phyloP scores from a whole-genome alignment of 2,113 vertebrate genomes.

The Theristicus caerulescens region DNA sequence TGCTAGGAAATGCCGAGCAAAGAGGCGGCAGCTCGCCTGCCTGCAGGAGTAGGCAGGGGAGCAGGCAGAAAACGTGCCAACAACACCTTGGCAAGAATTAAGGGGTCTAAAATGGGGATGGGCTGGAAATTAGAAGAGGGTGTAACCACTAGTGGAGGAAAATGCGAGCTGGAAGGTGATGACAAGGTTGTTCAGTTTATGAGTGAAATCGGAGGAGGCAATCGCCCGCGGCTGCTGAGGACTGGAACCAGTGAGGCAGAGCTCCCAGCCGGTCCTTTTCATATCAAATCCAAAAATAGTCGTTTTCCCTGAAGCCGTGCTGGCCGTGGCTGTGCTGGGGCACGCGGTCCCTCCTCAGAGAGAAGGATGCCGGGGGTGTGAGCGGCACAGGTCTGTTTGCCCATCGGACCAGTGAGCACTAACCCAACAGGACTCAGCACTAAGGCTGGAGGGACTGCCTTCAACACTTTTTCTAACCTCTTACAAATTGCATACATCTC shows the following conservation, averaged over 20 bases:
- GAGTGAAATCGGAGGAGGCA: neutral
- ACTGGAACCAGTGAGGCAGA: neutral
- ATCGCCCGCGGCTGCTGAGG: accelerated
- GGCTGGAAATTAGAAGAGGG: neutral
- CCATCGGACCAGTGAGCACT: neutral
- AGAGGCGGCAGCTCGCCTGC: neutral
- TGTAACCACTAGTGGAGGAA: accelerated
- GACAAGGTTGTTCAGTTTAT: neutral
- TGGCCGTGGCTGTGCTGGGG: neutral
- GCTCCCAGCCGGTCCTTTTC: neutral
- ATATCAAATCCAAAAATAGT: neutral
- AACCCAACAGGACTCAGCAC: neutral
- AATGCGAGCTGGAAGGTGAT: neutral
- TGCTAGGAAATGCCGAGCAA: neutral
- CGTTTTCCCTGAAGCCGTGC: neutral
- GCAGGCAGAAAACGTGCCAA: neutral
- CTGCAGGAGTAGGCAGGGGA: neutral
- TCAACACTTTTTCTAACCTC: neutral
- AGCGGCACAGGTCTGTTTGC: neutral
- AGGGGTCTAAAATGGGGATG: neutral
- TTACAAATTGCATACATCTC: neutral
- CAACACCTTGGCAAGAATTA: neutral
- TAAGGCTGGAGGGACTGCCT: neutral
- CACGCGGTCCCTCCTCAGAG: accelerated
- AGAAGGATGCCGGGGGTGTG: neutral